Base-by-base conservation (phyloP, 2,888 invertebrate species). In the Nephrotoma guestfalica region DNA sequence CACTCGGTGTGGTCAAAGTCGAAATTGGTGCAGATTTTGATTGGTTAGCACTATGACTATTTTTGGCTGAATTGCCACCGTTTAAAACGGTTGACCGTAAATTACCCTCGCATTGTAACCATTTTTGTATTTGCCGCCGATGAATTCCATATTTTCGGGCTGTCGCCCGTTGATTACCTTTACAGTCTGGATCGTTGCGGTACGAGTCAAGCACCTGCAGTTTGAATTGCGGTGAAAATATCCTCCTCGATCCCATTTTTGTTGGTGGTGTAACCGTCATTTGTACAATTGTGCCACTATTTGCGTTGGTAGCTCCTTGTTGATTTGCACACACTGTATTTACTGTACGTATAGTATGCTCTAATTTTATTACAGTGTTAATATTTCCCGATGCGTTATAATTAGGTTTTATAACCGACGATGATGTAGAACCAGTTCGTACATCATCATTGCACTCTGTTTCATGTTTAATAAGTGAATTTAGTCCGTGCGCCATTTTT, bases 71-170 rank as follows among this genome's bases (percentile, higher is more conserved):
- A 88, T 91, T 91, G 87, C 90, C 89, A 86, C 89, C 90, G 89
- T 93, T 93, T 86, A 92, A 93, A 88, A 96, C 95, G 89, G 95
- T 95, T 87, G 95, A 96, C 89, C 96, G 93, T 88, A 97, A 92
- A 90, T 95, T 95, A 87, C 94, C 94, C 91, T 97, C 97, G 89
- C 95, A 96, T 92, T 97, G 97, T 88, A 97, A 92, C 97, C 97
- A 97, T 93, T 97, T 97, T 92, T 97, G 97, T 89, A 97, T 97
- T 91, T 97, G 97, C 87, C 97, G 94, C 87, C 97, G 93, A 91
- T 97, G 97, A 88, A 97, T 97, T 87, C 96, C 96, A 91, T 97
- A 97, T 92, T 97, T 97, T 89, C 97, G 94, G 87, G 97, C 97
- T 18, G 97, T 97, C 3, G 97, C 97, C 86, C 97, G 93, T 91